A percentile compares a stretch with the other conserved stretches of the same genome.
Conservation (phyloP, 2,113 vertebrate species). For the Pteruthius melanotis region DNA sequence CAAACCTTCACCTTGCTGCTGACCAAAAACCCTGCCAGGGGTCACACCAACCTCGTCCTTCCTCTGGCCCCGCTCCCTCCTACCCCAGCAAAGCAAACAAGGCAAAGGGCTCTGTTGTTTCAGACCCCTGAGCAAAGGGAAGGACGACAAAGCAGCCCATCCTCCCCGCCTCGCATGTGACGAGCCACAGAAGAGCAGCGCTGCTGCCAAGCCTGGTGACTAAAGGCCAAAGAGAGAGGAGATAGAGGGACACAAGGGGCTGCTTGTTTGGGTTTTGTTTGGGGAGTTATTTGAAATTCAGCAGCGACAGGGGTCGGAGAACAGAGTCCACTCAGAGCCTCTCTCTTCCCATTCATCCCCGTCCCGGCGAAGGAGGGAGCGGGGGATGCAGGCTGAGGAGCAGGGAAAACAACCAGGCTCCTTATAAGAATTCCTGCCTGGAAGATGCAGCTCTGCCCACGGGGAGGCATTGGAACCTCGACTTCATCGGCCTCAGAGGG, state of each 20-base stretch:
- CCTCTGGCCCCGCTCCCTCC: not conserved
- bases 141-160: constrained; percentile 11
- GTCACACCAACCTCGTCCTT: not conserved
- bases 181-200: constrained; percentile 12
- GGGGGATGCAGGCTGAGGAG: constrained; percentile 3
- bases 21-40: not conserved
- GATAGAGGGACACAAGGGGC: constrained; percentile 54
- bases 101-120: constrained; percentile 56
- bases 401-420: constrained; percentile 40
- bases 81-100: not conserved
- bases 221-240: constrained; percentile 63
- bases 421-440: constrained; percentile 14
- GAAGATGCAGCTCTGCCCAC: not conserved
- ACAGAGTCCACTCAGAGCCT: constrained; percentile 65
- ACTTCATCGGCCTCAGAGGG: fast-evolving
- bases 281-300: constrained; percentile 69
- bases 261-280: constrained; percentile 63
- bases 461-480: not conserved
- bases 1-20: not conserved
- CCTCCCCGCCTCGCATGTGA: constrained; percentile 13
- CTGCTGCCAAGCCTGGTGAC: constrained; percentile 49
- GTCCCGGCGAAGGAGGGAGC: not conserved
- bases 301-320: constrained; percentile 45
- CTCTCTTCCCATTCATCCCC: constrained; percentile 62
- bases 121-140: not conserved